Evolutionary conservation across 2,113 vertebrate genomes (phyloP), one percentile per base, ranked within the genome.

Genomic region (Podilymbus podiceps): DNA sequence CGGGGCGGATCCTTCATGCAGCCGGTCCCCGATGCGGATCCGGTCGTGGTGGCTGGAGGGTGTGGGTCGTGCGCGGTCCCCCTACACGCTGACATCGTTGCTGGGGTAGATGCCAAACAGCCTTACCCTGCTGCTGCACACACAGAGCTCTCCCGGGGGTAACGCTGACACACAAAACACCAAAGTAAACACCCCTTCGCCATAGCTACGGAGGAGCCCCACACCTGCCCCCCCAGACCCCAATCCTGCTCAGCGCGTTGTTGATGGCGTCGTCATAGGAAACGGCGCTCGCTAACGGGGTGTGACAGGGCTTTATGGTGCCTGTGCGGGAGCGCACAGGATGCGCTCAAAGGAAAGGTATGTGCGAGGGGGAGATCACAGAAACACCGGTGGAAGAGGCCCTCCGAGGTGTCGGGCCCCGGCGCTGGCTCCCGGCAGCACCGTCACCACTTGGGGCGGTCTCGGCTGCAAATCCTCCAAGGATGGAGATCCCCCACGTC

Each of bases 331-430:
- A 47, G 46, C 24, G 1, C 52, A 35, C 1, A 8, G 75, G 89
- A 92, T 92, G 87, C 5, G 27, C 91, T 97, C 93, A 96, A 81
- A 78, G 85, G 93, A 95, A 97, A 97, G 91, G 60, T 89, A 95
- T 95, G 93, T 93, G 89, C 9, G 77, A 91, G 77, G 86, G 56
- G 72, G 84, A 84, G 91, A 31, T 33, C 72, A 2, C 56, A 33
- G n/a, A 3, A 44, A 19, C 38, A 1, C 40, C 2, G 1, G 19
- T 35, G 63, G 50, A 33, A 75, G 44, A 16, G 74, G 63, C 50
- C 25, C 63, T 12, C 28, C 1, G 3, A 74, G 55, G 17, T 88
- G 55, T 56, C 53, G 22, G 1, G 20, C 63, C 35, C 42, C 4
- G 1, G 30, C 0, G 0, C 31, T n/a, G 50, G 18, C 46, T 73